Evolutionary conservation across 1,140 invertebrate genomes (phyloP), one percentile per base, ranked within the genome.

Genomic region (Chionoecetes opilio): DNA sequence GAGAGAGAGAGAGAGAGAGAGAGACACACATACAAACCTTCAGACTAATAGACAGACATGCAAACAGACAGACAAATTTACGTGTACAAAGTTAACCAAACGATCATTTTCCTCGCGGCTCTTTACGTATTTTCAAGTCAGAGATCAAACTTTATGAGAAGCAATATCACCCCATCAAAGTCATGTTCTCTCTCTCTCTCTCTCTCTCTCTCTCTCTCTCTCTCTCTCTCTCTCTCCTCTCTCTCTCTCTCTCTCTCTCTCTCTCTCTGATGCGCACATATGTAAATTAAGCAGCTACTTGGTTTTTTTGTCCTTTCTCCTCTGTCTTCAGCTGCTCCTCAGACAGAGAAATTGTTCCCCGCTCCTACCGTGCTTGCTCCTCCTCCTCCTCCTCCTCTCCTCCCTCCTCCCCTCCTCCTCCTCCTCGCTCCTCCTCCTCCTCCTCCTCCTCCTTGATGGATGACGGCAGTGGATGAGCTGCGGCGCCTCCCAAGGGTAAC

Each of bases 231-330:
- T 75, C 53, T 75, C 53, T 75, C n/a, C 85, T 87, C 85, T 38
- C 85, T 87, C 85, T 38, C 85, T 87, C 85, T 38, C 85, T 87
- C 85, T 38, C 85, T 87, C 85, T 38, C 85, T 87, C 85, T 38
- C 85, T 87, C 85, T 38, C 85, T 87, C 85, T 38, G 31, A n/a
- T n/a, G 26, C 85, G 26, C 63, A n/a, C 63, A 5, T 75, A 75
- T 75, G 63, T 75, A 75, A 75, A 53, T 53, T 75, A 75, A 75
- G 63, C 63, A 75, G 63, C 63, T 75, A n/a, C 85, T 34, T n/a
- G 26, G 6, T 38, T 87, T 86, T 29, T 38, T 6, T 87, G 21
- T 75, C 63, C n/a, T 29, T 41, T 29, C 88, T 41, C 88, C 29
- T 53, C 88, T 38, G n/a, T 38, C 88, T 53, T 29, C 41, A 21